These are phyloP conservation scores for Cremastinae sp. DNA, from an alignment of 2,888 invertebrate species.

Conservation along the genomic window DNA sequence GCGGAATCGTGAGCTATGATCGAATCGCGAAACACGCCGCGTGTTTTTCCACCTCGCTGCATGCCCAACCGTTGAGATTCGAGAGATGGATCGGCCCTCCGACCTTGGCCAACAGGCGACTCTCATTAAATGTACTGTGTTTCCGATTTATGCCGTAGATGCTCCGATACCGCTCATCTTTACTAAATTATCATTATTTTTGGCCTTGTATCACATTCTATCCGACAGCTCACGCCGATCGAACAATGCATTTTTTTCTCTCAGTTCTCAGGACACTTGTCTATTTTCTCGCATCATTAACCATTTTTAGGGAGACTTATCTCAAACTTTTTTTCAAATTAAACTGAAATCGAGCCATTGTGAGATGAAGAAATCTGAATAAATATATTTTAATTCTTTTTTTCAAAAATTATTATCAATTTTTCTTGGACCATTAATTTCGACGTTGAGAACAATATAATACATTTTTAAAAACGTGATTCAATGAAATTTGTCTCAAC, in stretches of 20 bases:
- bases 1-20: conserved; percentile 54
- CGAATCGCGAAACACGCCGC: conserved; percentile 33
- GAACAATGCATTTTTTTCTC: background rate
- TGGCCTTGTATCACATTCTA: conserved; percentile 45
- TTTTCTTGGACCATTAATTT: too few species aligned
- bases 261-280: background rate
- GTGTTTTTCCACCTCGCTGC: conserved; percentile 57
- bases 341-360: too few species aligned
- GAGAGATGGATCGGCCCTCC: conserved; percentile 30
- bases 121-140: conserved; percentile 47
- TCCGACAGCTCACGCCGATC: background rate
- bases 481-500: too few species aligned
- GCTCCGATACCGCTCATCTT: conserved; percentile 38
- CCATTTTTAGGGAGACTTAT: too few species aligned
- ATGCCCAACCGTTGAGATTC: conserved; percentile 53
- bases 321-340: too few species aligned
- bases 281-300: too few species aligned
- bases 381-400: too few species aligned
- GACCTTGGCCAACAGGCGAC: conserved; percentile 50
- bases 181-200: conserved; percentile 29
- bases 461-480: too few species aligned
- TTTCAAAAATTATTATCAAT: too few species aligned
- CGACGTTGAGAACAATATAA: too few species aligned
- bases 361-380: too few species aligned
- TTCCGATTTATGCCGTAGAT: background rate